Conservation (phyloP, 2,888 invertebrate genomes). For the Aporophyla lueneburgensis region DNA sequence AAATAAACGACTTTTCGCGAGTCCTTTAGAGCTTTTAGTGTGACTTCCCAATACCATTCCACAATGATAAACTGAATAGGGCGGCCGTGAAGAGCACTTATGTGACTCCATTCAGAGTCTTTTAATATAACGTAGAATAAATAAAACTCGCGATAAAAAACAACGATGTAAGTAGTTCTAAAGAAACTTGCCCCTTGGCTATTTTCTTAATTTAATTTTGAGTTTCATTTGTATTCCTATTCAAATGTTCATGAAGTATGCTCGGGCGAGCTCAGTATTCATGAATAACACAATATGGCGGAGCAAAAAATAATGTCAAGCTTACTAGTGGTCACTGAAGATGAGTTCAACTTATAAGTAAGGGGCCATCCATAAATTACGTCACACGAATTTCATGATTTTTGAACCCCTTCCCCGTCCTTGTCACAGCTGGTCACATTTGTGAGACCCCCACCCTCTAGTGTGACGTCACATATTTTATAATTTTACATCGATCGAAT, state of each 20-base stretch:
- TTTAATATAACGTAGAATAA: conserved; percentile 55
- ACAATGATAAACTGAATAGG: conserved; percentile 72
- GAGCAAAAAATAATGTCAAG: neutral
- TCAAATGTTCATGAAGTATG: conserved; percentile 29
- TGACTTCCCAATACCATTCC: conserved; percentile 66
- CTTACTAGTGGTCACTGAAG: neutral
- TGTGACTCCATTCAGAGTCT: conserved; percentile 63
- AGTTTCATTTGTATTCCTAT: conserved; percentile 3
- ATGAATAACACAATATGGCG: neutral
- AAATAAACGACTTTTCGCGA: conserved; percentile 67
- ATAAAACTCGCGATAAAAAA: conserved; percentile 45
- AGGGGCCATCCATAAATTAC: no score
- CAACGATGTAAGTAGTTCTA: conserved; percentile 18
- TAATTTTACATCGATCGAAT: no score
- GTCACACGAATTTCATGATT: no score
- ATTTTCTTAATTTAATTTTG: conserved; percentile 14
- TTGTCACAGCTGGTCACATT: no score
- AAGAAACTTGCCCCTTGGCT: conserved; percentile 6
- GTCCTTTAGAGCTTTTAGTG: conserved; percentile 72
- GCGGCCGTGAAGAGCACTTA: conserved; percentile 69
- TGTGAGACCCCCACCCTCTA: no score
- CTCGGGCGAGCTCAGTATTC: conserved; percentile 3
- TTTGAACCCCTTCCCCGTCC: no score
- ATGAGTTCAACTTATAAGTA: neutral
- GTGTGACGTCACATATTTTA: no score